Evolutionary conservation across 2,113 vertebrate genomes (phyloP).

Genomic region (Labeo rohita): DNA sequence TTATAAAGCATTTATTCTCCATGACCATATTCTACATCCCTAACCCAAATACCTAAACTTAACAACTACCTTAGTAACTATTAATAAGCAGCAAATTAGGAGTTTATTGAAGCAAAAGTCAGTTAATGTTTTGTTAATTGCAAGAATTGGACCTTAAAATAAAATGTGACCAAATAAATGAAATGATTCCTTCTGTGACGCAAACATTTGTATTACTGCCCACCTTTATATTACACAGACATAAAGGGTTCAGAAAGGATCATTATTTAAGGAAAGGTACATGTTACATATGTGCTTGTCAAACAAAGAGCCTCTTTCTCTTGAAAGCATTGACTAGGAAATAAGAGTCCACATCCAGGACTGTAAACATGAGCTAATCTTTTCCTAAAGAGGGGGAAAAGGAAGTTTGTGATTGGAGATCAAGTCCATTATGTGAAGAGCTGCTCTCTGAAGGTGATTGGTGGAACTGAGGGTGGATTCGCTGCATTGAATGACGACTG

Average conservation of each 20-base stretch:
- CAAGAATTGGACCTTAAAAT: too few species aligned
- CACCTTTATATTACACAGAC: conserved; percentile 14
- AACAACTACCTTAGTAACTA: too few species aligned
- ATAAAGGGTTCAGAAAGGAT: conserved; percentile 22
- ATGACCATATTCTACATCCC: too few species aligned
- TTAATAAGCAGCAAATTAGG: too few species aligned
- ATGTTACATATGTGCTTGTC: conserved; percentile 8
- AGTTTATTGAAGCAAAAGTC: too few species aligned
- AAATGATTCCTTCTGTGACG: not conserved
- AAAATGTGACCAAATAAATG: too few species aligned
- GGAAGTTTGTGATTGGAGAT: conserved; percentile 35
- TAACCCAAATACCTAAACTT: too few species aligned
- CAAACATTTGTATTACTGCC: not conserved
- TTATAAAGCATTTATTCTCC: too few species aligned
- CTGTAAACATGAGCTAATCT: conserved; percentile 42
- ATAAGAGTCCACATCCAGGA: conserved; percentile 34
- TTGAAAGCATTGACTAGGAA: conserved; percentile 32
- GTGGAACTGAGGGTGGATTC: not conserved
- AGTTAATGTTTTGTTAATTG: too few species aligned
- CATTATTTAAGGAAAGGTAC: conserved; percentile 21
- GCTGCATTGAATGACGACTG: not conserved
- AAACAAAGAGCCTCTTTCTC: conserved; percentile 43
- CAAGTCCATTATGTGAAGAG: not conserved
- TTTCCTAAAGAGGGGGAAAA: conserved; percentile 36
- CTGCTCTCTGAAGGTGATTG: conserved; percentile 3